These are phyloP conservation scores for Coleophora flavipennella DNA, from an alignment of 2,888 invertebrate species.

Conservation along the genomic window DNA sequence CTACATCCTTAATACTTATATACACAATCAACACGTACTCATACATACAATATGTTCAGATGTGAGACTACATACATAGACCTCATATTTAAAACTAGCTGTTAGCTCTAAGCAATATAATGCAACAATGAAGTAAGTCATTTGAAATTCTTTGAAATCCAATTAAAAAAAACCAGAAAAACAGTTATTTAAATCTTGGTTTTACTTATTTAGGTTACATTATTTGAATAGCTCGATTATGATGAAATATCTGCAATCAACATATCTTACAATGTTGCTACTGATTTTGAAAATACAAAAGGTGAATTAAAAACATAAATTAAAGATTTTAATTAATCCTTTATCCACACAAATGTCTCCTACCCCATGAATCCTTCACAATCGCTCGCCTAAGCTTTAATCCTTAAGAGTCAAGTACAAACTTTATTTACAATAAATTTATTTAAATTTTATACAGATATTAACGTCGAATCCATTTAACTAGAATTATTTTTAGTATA, in stretches of 20 bases:
- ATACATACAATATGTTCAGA: too few species aligned
- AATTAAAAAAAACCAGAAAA: too few species aligned
- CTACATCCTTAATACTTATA: too few species aligned
- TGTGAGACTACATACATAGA: too few species aligned
- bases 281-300: background rate
- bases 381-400: conserved; percentile 20
- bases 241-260: too few species aligned
- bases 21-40: too few species aligned
- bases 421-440: conserved; percentile 51
- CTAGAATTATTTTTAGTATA: conserved; percentile 9
- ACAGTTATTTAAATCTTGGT: background rate
- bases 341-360: background rate
- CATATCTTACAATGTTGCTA: too few species aligned
- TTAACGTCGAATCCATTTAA: conserved; percentile 39
- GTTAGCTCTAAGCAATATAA: too few species aligned
- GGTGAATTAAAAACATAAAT: background rate
- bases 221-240: background rate
- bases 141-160: too few species aligned
- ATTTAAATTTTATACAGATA: conserved; percentile 35
- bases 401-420: conserved; percentile 45
- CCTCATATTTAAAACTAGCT: too few species aligned
- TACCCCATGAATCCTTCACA: background rate
- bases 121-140: too few species aligned
- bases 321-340: background rate
- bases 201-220: background rate